Evolutionary conservation across 2,888 invertebrate species (phyloP).

Genomic region (Agrenia bidenticulata): DNA sequence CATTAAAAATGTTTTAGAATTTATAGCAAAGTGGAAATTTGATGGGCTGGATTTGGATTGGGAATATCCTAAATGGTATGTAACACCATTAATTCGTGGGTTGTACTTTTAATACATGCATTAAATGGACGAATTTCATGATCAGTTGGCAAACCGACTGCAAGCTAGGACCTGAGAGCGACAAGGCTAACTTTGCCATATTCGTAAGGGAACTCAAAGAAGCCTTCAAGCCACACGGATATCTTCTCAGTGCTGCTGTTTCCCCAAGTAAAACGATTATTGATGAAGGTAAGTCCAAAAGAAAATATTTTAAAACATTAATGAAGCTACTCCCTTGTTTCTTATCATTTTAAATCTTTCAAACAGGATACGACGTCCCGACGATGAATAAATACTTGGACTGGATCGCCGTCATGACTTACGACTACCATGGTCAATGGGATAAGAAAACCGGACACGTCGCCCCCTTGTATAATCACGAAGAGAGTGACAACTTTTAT

Average conservation of each 20-base stretch:
- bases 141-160: constrained; percentile 65
- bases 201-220: constrained; percentile 73
- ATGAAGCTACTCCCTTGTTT: background rate
- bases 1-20: constrained; percentile 63
- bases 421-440: constrained; percentile 55
- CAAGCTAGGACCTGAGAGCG: constrained; percentile 75
- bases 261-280: constrained; percentile 81
- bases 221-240: constrained; percentile 70
- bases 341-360: background rate
- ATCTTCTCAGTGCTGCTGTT: constrained; percentile 75
- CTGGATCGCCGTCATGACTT: constrained; percentile 56
- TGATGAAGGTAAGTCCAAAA: constrained; percentile 63
- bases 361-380: constrained; percentile 54
- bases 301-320: background rate
- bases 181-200: constrained; percentile 74
- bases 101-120: background rate
- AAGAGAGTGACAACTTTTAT: constrained; percentile 49
- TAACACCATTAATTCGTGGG: no score
- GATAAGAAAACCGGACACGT: constrained; percentile 55
- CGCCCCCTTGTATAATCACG: constrained; percentile 54
- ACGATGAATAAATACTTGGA: constrained; percentile 54
- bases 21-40: constrained; percentile 58
- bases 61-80: background rate
- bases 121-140: constrained; percentile 54
- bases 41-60: constrained; percentile 60